Evolutionary conservation across 2,888 invertebrate species (phyloP), one percentile per base, ranked within the genome.

Genomic region (Dryadula phaetusa): DNA sequence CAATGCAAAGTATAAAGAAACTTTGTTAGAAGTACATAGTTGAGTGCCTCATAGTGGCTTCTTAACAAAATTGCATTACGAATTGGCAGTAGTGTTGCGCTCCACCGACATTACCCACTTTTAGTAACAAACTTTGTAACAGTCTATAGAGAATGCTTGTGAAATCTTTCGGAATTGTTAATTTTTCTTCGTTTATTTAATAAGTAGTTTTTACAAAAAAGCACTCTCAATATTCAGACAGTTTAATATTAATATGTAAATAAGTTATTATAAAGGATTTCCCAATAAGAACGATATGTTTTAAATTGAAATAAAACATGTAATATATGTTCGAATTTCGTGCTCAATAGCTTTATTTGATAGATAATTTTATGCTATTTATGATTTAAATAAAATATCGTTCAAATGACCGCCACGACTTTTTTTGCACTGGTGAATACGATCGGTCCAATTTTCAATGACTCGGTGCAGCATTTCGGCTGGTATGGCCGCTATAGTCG

Each of bases 61-160:
- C 37, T 37, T 54, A 54, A 32, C 37, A 37, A 54, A 54, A 54
- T 22, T 37, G 54, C 54, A 37, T 54, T 54, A 34, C 34, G 54
- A 54, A 22, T 37, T 12, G 37, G 20, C 34, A 34, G 54, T 7
- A 37, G 22, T 16, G 25, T 28, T 49, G 49, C 49, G 49, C 18
- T 54, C 32, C 12, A 14, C 54, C 20, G 34, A 34, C 34, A 22
- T 56, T 56, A 22, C 37, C 54, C 20, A 56, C 22, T 40, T 37
- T 22, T 3, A 56, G n/a, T n/a, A 56, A 37, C 20, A 22, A 37
- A 37, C 20, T 37, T 54, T 54, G 25, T 49, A n/a, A 25, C 47
- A 6, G 20, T 52, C 28, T 7, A 28, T 16, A 28, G 49, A 52
- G 49, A 28, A 32, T 52, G 16, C 28, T 52, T 28, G 16, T 16